phyloP scores from a whole-genome alignment of 2,797 vertebrate genomes.

The Kryptopterus vitreolus region DNA sequence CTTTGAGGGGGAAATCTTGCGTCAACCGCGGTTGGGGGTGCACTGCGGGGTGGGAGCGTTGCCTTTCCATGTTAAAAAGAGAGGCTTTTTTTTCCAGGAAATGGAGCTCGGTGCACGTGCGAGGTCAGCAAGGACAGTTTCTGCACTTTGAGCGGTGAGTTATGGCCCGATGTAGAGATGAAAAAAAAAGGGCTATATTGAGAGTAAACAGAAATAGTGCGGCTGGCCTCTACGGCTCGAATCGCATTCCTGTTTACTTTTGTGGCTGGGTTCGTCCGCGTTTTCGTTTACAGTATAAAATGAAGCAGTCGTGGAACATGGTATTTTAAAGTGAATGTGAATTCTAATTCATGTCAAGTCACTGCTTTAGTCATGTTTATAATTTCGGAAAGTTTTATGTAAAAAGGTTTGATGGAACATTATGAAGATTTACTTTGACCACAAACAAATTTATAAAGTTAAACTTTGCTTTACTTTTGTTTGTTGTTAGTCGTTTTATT shows the following conservation, averaged over 20 bases:
- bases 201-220: conserved; percentile 29
- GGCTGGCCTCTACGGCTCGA: conserved; percentile 18
- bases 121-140: conserved; percentile 35
- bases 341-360: neutral
- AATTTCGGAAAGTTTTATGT: neutral
- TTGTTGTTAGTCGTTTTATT: too few relatives aligned
- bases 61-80: conserved; percentile 44
- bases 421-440: too few relatives aligned
- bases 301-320: neutral
- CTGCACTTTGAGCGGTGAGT: conserved; percentile 37
- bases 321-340: neutral
- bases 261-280: conserved; percentile 51
- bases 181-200: conserved; percentile 40
- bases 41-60: too few relatives aligned
- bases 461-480: too few relatives aligned
- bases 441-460: too few relatives aligned
- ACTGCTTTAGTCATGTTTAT: neutral
- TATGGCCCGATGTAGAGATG: conserved; percentile 30
- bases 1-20: too few relatives aligned
- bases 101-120: conserved; percentile 38
- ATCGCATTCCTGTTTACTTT: conserved; percentile 38
- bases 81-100: conserved; percentile 43
- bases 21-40: too few relatives aligned
- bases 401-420: neutral
- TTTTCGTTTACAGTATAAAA: neutral